A percentile compares a stretch with the other conserved stretches of the same genome.
phyloP scores from a whole-genome alignment of 2,888 invertebrate species.

The Platycheirus rosarum region DNA sequence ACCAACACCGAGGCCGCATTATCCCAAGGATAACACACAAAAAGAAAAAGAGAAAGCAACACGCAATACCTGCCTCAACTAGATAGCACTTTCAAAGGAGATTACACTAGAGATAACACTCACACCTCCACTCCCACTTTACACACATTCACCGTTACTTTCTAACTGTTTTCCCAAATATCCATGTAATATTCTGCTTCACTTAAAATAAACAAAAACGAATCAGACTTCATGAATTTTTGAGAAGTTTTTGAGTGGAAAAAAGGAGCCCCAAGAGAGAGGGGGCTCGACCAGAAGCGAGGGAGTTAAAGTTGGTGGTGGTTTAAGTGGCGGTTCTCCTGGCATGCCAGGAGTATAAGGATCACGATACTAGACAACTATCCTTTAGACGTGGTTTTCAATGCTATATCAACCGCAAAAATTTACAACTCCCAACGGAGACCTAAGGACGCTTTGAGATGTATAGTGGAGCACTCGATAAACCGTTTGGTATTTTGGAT shows the following conservation, averaged over 20 bases:
- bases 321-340: slow-evolving; percentile 41
- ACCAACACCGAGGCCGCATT: slow-evolving; percentile 13
- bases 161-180: slow-evolving; percentile 63
- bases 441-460: slow-evolving; percentile 66
- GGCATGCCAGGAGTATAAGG: slow-evolving; percentile 30
- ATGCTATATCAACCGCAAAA: slow-evolving; percentile 73
- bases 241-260: slow-evolving; percentile 74
- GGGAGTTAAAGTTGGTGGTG: background rate
- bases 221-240: slow-evolving; percentile 74
- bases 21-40: slow-evolving; percentile 11
- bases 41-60: slow-evolving; percentile 21
- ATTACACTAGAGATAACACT: slow-evolving; percentile 62
- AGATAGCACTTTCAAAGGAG: slow-evolving; percentile 60
- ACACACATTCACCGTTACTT: slow-evolving; percentile 27
- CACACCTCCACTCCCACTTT: background rate
- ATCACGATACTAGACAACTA: slow-evolving; percentile 68
- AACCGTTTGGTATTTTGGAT: slow-evolving; percentile 69
- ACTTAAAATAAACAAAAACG: slow-evolving; percentile 74
- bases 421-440: slow-evolving; percentile 72
- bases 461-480: slow-evolving; percentile 51
- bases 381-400: slow-evolving; percentile 70
- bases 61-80: slow-evolving; percentile 54
- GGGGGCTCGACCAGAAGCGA: background rate
- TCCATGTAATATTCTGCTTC: slow-evolving; percentile 74
- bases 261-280: slow-evolving; percentile 69